Evolutionary conservation across 2,888 invertebrate genomes (phyloP).

Genomic region (Hybos culiciformis): DNA sequence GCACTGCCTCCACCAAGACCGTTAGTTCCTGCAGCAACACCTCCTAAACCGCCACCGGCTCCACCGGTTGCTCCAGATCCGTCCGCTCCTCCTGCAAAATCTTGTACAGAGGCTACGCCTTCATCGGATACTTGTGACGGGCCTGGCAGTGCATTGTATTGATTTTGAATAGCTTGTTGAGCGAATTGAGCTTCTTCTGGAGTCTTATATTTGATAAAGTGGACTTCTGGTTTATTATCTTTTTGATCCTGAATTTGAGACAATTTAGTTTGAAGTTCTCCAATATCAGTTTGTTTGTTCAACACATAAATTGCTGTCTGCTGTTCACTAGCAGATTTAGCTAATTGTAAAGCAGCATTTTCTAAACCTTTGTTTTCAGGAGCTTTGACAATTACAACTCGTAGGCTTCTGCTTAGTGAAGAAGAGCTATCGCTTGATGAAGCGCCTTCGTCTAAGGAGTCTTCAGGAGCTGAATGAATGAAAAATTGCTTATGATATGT

Average conservation of each 20-base stretch:
- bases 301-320: slow-evolving; percentile 30
- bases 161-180: slow-evolving; percentile 18
- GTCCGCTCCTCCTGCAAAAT: neutral
- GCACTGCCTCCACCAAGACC: slow-evolving; percentile 1
- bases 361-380: slow-evolving; percentile 21
- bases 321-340: slow-evolving; percentile 24
- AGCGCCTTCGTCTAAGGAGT: neutral
- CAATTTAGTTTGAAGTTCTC: slow-evolving; percentile 19
- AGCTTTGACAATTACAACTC: slow-evolving; percentile 29
- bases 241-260: slow-evolving; percentile 17
- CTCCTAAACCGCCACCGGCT: neutral
- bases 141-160: slow-evolving; percentile 21
- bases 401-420: slow-evolving; percentile 24
- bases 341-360: slow-evolving; percentile 20
- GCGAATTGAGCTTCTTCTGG: slow-evolving; percentile 21
- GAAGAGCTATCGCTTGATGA: neutral
- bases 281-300: slow-evolving; percentile 22
- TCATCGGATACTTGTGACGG: slow-evolving; percentile 18
- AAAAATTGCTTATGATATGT: slow-evolving; percentile 17
- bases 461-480: slow-evolving; percentile 18
- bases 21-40: neutral
- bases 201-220: slow-evolving; percentile 23
- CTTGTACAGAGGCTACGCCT: slow-evolving; percentile 14
- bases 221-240: slow-evolving; percentile 22
- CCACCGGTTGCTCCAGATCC: neutral